These are phyloP conservation scores for Philotrypesis tridentata DNA, from an alignment of 1,140 invertebrate genomes.

Conservation along the genomic window DNA sequence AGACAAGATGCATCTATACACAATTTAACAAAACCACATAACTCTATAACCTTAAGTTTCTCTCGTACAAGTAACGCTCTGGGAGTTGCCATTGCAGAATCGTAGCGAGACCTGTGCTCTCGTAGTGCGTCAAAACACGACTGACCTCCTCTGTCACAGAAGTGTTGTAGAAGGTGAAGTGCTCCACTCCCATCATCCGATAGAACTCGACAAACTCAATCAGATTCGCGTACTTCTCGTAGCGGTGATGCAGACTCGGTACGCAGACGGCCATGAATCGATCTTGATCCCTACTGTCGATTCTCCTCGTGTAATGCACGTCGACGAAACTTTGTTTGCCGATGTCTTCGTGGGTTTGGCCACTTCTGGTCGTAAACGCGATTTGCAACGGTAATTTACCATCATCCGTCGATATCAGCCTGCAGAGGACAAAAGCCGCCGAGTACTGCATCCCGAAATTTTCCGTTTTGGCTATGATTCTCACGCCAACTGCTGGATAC, in stretches of 20 bases:
- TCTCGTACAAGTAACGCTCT: background rate
- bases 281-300: background rate
- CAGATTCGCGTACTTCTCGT: constrained; percentile 74
- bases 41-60: constrained; percentile 63
- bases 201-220: constrained; percentile 82
- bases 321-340: constrained; percentile 16
- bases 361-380: constrained; percentile 15
- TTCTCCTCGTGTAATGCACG: constrained; percentile 15
- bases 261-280: constrained; percentile 78
- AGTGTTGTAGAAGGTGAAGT: constrained; percentile 81
- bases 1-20: background rate
- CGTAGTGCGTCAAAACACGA: constrained; percentile 74
- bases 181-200: constrained; percentile 77
- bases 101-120: constrained; percentile 70
- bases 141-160: constrained; percentile 74
- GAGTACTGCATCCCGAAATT: constrained; percentile 54
- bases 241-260: constrained; percentile 79
- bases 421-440: constrained; percentile 53
- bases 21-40: background rate
- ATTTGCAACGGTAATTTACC: constrained; percentile 26
- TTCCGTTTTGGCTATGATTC: constrained; percentile 47
- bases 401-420: constrained; percentile 40
- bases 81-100: constrained; percentile 18
- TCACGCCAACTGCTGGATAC: constrained; percentile 27
- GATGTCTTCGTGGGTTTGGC: background rate